Evolutionary conservation across 2,113 vertebrate genomes (phyloP), one percentile per base, ranked within the genome.

Genomic region (Neolamprologus ventralis): DNA sequence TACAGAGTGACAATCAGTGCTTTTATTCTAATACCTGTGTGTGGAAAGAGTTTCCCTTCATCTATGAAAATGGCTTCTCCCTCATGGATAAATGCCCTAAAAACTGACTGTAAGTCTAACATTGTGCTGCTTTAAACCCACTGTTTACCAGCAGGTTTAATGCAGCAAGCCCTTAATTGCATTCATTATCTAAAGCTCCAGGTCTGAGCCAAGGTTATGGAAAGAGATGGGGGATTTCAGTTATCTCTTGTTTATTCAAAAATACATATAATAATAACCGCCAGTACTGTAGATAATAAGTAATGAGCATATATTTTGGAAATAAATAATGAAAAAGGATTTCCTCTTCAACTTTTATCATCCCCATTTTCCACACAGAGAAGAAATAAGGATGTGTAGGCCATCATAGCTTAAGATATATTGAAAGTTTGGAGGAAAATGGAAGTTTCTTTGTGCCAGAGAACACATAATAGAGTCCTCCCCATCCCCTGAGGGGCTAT

Each of bases 221-320:
- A 60, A 87, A 93, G 87, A 95, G 92, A 95, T 95, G 92, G 85
- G 95, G 95, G 95, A 95, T 95, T 95, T 94, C 90, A 93, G 91
- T 95, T 96, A 96, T 96, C 95, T 93, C 91, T 90, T 95, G 95
- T 96, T 96, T 96, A 95, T 96, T 95, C 89, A 93, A 94, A 95
- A 95, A 91, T 91, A 94, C 93, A 94, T 92, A 94, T 87, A 93
- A 95, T 94, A 93, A 94, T 92, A 94, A 94, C 92, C 92, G 90
- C 87, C 92, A 89, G 92, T 84, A 33, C 17, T 82, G 88, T 58
- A 95, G 95, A 96, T 95, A 96, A 94, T 94, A 94, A 90, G 93
- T 96, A 95, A 96, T 95, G 94, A 95, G 91, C 87, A 93, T 85
- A 91, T 92, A 94, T 94, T 94, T 93, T 93, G 86, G 68, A 94